Evolutionary conservation across 1,140 invertebrate genomes (phyloP).

Genomic region (Vanessa atalanta): DNA sequence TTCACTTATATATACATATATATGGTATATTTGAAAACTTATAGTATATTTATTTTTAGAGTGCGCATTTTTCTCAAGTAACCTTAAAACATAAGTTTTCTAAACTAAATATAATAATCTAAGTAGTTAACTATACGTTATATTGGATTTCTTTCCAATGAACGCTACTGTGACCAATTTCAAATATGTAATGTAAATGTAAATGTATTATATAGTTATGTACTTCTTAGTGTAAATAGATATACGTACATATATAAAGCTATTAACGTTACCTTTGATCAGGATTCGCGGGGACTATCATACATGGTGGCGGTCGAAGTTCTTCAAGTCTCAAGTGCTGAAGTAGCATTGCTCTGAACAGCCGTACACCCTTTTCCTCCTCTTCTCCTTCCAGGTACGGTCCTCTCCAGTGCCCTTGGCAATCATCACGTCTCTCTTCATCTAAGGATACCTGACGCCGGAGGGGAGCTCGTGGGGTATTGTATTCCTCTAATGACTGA

Average conservation of each 20-base stretch:
- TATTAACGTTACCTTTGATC: constrained; percentile 56
- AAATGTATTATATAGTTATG: no score
- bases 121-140: no score
- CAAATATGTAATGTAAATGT: no score
- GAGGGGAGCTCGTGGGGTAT: constrained; percentile 64
- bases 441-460: constrained; percentile 70
- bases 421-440: constrained; percentile 71
- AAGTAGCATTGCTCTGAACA: constrained; percentile 70
- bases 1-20: no score
- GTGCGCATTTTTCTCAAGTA: no score
- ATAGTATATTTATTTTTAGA: no score
- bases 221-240: not conserved
- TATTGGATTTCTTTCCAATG: no score
- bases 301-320: constrained; percentile 66
- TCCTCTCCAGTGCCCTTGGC: constrained; percentile 71
- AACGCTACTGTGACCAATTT: no score
- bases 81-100: no score
- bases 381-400: constrained; percentile 66
- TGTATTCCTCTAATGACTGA: constrained; percentile 71
- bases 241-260: not conserved
- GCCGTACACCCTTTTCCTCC: constrained; percentile 66
- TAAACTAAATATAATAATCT: no score
- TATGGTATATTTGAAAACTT: no score
- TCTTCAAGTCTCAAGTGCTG: constrained; percentile 70
- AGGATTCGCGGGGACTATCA: constrained; percentile 60